Percentiles rank a stretch among this genome's conserved stretches.
Conservation (phyloP, 2,888 invertebrate genomes). For the Polyploca ridens region DNA sequence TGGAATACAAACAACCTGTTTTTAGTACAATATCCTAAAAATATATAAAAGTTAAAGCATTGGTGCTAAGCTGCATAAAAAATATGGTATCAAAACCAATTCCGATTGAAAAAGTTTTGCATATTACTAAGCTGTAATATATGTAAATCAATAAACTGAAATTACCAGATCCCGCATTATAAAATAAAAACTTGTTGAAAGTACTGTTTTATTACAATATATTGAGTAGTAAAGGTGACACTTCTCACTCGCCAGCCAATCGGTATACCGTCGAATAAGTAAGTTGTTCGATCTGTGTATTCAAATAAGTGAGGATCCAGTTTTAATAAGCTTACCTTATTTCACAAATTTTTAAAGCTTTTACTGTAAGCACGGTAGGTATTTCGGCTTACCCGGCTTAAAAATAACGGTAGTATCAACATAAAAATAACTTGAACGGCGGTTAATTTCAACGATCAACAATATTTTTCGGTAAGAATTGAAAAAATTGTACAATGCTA, state of each 20-base stretch:
- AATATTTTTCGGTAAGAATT: not conserved
- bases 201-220: constrained; percentile 62
- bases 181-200: constrained; percentile 52
- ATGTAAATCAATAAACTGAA: constrained; percentile 44
- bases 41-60: not conserved
- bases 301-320: constrained; percentile 53
- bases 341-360: constrained; percentile 36
- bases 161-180: constrained; percentile 45
- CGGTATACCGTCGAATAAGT: constrained; percentile 58
- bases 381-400: constrained; percentile 38
- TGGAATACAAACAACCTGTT: not conserved
- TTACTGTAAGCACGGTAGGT: constrained; percentile 40
- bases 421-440: constrained; percentile 41
- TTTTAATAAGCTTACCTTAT: constrained; percentile 53
- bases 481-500: not conserved
- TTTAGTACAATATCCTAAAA: not conserved
- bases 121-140: constrained; percentile 16
- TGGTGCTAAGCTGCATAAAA: not conserved
- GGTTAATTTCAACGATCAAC: constrained; percentile 30
- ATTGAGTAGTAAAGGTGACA: constrained; percentile 64
- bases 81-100: constrained; percentile 2
- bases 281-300: constrained; percentile 62
- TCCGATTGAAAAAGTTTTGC: not conserved
- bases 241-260: constrained; percentile 63
- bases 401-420: constrained; percentile 51